phyloP scores from a whole-genome alignment of 2,113 vertebrate genomes.

The Stomatorhinus ivindoensis region DNA sequence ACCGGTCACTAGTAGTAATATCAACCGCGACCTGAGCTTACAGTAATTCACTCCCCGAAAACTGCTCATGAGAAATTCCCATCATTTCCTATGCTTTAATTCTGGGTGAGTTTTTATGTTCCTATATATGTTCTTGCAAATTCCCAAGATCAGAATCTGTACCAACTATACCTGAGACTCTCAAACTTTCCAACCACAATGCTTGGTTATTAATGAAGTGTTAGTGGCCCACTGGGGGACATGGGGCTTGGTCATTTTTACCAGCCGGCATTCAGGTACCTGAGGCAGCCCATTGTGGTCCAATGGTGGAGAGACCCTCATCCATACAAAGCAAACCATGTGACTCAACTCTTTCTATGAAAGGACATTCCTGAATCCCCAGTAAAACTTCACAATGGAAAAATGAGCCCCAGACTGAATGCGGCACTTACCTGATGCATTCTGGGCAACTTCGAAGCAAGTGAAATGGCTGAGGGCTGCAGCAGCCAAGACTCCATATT shows the following conservation, averaged over 20 bases:
- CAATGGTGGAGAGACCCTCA: not conserved
- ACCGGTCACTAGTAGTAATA: not conserved
- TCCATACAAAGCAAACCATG: not conserved
- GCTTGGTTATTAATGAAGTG: not conserved
- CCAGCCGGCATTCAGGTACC: not conserved
- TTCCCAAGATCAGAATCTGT: not conserved
- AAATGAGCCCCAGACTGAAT: not conserved
- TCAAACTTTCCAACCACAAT: not conserved
- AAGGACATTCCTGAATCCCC: not conserved
- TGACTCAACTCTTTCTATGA: not conserved
- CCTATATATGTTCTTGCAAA: not conserved
- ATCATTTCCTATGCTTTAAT: not conserved
- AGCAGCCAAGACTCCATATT: constrained; percentile 82
- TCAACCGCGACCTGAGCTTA: not conserved
- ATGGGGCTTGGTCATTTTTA: not conserved
- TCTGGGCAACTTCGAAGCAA: constrained; percentile 76
- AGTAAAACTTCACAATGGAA: not conserved
- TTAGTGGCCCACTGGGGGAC: not conserved
- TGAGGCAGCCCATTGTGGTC: not conserved
- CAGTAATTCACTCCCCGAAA: not conserved
- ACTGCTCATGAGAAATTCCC: not conserved
- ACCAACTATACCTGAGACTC: not conserved
- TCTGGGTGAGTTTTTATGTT: not conserved
- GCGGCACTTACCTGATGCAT: constrained; percentile 72
- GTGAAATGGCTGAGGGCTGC: constrained; percentile 88